Conservation (phyloP, 2,113 vertebrate species). For the Talpa occidentalis region DNA sequence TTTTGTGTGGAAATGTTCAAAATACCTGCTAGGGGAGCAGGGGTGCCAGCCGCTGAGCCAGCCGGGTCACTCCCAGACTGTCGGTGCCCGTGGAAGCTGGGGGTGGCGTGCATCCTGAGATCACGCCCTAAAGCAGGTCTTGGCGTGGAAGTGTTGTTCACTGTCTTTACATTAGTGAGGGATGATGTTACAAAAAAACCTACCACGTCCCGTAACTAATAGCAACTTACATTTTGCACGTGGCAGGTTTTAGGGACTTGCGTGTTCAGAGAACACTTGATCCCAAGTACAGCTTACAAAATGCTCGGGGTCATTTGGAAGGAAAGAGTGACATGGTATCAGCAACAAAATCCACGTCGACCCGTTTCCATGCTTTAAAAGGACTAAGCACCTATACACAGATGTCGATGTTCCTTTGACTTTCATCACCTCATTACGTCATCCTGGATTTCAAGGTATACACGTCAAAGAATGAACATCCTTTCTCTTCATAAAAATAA, state of each 20-base stretch:
- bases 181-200: background rate
- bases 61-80: background rate
- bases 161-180: background rate
- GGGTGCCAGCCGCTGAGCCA: background rate
- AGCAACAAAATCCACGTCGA: background rate
- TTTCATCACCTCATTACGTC: background rate
- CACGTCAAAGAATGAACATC: too few species aligned
- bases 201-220: background rate
- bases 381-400: background rate
- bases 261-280: background rate
- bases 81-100: background rate
- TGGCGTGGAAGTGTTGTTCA: background rate
- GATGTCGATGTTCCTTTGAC: background rate
- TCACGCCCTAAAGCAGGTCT: background rate
- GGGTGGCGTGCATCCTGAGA: background rate
- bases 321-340: background rate
- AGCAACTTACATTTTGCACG: background rate
- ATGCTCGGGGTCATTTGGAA: background rate
- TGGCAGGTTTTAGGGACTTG: background rate
- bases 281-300: background rate
- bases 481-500: background rate
- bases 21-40: background rate
- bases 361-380: background rate
- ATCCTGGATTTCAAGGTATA: background rate
- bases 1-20: background rate